phyloP scores from a whole-genome alignment of 2,113 vertebrate genomes.

The Pontoporia blainvillei region DNA sequence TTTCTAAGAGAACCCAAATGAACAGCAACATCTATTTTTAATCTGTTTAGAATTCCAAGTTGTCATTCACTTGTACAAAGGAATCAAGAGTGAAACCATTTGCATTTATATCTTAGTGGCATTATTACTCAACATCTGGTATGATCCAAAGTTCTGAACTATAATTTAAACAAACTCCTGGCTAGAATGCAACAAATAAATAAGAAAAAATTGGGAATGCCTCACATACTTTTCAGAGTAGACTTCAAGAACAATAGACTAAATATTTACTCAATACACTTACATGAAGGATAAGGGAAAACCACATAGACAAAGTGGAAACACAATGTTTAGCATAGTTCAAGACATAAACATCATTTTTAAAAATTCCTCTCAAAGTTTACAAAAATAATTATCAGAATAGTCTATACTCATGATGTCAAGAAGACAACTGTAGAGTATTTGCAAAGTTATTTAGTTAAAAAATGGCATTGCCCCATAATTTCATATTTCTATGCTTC shows the following conservation, averaged over 20 bases:
- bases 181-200: conserved; percentile 10
- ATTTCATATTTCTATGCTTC: neutral
- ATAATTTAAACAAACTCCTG: conserved; percentile 2
- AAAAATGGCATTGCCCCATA: neutral
- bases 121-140: conserved; percentile 31
- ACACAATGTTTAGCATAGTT: conserved; percentile 47
- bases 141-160: neutral
- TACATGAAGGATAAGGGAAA: conserved; percentile 49
- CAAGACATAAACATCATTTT: neutral
- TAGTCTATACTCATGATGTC: neutral
- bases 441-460: neutral
- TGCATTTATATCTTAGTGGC: neutral
- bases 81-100: conserved; percentile 35
- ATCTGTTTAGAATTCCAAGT: conserved; percentile 60
- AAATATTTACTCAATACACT: conserved; percentile 68
- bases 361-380: neutral
- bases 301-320: conserved; percentile 25
- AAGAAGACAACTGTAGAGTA: neutral
- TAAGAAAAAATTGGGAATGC: neutral
- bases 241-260: conserved; percentile 75
- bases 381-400: neutral
- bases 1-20: conserved; percentile 21
- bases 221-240: conserved; percentile 62
- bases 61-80: conserved; percentile 31
- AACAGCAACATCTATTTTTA: conserved; percentile 35